These are phyloP conservation scores for Neostethus bicornis DNA, from an alignment of 2,797 vertebrate species.

Conservation along the genomic window DNA sequence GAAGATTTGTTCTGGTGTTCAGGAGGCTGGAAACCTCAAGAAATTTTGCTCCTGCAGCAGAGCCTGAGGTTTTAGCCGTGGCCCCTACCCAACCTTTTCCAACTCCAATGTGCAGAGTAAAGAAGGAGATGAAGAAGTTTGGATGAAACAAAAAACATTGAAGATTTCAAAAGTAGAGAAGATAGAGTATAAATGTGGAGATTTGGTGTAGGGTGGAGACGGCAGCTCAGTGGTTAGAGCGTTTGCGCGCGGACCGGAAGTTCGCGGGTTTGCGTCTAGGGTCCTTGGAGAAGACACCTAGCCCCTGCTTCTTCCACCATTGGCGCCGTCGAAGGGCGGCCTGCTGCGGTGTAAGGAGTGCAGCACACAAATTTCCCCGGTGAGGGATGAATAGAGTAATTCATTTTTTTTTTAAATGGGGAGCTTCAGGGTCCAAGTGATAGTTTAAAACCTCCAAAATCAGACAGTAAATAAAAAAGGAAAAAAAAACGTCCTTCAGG, in stretches of 20 bases:
- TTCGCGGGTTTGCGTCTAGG: too few relatives aligned
- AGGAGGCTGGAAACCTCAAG: conserved; percentile 15
- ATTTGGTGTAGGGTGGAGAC: conserved; percentile 39
- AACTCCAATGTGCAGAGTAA: conserved; percentile 36
- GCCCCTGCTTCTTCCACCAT: too few relatives aligned
- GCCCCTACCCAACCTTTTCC: conserved; percentile 29
- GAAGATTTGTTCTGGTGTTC: conserved; percentile 50
- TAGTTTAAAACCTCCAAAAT: conserved; percentile 38
- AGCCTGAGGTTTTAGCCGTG: conserved; percentile 42
- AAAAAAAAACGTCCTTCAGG: conserved; percentile 40
- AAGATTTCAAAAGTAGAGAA: background rate
- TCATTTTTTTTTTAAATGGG: too few relatives aligned
- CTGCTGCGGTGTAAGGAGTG: too few relatives aligned
- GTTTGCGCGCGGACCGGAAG: too few relatives aligned
- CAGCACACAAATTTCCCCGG: too few relatives aligned
- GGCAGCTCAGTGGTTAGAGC: too few relatives aligned
- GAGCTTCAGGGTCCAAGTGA: conserved; percentile 36
- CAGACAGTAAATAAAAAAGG: conserved; percentile 41
- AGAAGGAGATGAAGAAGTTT: conserved; percentile 3
- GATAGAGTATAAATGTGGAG: conserved; percentile 25
- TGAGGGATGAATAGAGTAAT: too few relatives aligned
- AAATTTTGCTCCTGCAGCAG: conserved; percentile 25
- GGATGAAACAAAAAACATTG: background rate
- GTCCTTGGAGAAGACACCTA: too few relatives aligned
- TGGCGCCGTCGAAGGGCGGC: too few relatives aligned